phyloP scores from a whole-genome alignment of 2,797 vertebrate species.

The Mus minutoides region DNA sequence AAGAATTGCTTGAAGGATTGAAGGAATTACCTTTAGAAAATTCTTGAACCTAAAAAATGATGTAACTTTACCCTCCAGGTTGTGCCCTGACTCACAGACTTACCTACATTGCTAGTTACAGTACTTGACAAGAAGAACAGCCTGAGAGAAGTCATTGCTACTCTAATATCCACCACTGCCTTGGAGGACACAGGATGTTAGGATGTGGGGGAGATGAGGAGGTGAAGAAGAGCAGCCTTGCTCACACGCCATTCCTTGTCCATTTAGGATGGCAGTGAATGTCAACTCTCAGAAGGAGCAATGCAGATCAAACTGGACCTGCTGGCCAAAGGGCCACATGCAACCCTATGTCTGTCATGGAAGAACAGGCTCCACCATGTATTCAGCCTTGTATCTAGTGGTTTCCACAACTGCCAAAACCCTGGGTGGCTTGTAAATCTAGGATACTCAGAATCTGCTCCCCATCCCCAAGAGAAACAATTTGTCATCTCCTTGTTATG shows the following conservation, averaged over 20 bases:
- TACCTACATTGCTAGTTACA: neutral
- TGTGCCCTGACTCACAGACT: neutral
- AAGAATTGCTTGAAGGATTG: neutral
- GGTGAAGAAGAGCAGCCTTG: neutral
- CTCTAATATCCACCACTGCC: neutral
- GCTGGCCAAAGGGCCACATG: neutral
- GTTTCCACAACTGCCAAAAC: neutral
- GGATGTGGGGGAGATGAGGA: neutral
- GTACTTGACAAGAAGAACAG: neutral
- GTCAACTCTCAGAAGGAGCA: neutral
- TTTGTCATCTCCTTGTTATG: neutral
- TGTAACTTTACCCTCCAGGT: neutral
- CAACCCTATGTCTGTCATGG: neutral
- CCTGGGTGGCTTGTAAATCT: neutral
- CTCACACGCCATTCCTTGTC: neutral
- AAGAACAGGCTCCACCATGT: neutral
- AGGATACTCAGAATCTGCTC: neutral
- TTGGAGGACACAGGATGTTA: neutral
- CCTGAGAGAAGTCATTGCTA: neutral
- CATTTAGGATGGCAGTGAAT: neutral
- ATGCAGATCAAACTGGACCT: neutral
- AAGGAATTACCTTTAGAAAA: neutral
- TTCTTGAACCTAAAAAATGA: neutral
- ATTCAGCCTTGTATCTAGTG: neutral
- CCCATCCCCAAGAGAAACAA: neutral